Evolutionary conservation across 2,113 vertebrate species (phyloP).

Genomic region (Microtus pennsylvanicus): DNA sequence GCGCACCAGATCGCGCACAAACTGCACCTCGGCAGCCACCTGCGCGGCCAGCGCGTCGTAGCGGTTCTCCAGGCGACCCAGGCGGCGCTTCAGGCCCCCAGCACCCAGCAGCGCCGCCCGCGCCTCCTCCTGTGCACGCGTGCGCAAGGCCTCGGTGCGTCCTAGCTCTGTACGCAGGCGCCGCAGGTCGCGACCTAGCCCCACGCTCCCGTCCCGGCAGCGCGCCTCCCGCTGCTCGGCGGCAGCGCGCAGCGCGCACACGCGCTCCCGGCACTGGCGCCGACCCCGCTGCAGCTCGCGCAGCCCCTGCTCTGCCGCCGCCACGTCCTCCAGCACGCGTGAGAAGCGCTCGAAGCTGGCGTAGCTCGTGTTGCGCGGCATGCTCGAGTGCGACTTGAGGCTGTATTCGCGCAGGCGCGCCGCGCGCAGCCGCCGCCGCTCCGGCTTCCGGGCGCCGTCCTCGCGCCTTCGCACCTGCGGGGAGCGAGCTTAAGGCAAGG

Average conservation of each 20-base stretch:
- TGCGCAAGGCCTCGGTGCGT: slow-evolving; percentile 90
- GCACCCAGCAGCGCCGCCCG: slow-evolving; percentile 89
- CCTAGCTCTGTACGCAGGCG: slow-evolving; percentile 95
- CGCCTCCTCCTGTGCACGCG: slow-evolving; percentile 95
- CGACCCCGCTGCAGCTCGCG: slow-evolving; percentile 93
- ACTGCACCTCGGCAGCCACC: slow-evolving; percentile 94
- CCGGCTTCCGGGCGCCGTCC: slow-evolving; percentile 91
- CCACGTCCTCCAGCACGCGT: slow-evolving; percentile 95
- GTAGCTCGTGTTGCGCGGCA: slow-evolving; percentile 99
- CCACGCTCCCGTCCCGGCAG: slow-evolving; percentile 97
- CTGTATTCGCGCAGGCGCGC: slow-evolving; percentile 99
- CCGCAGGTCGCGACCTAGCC: slow-evolving; percentile 92
- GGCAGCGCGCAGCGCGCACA: slow-evolving; percentile 92
- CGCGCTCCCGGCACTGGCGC: slow-evolving; percentile 93
- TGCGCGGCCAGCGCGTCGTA: slow-evolving; percentile 95
- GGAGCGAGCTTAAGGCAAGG: fast-evolving
- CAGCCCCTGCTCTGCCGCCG: slow-evolving; percentile 93
- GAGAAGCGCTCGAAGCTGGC: slow-evolving; percentile 99
- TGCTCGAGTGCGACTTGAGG: slow-evolving; percentile 99
- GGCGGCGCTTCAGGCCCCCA: slow-evolving; percentile 93
- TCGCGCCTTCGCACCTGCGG: slow-evolving; percentile 90
- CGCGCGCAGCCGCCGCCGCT: slow-evolving; percentile 96
- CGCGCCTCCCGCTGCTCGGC: slow-evolving; percentile 96
- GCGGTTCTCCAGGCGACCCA: slow-evolving; percentile 95
- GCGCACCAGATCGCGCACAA: slow-evolving; percentile 95